A percentile compares a stretch with the other conserved stretches of the same genome.
Evolutionary conservation across 2,797 vertebrate species (phyloP).

Genomic region (Synaphobranchus kaupii): DNA sequence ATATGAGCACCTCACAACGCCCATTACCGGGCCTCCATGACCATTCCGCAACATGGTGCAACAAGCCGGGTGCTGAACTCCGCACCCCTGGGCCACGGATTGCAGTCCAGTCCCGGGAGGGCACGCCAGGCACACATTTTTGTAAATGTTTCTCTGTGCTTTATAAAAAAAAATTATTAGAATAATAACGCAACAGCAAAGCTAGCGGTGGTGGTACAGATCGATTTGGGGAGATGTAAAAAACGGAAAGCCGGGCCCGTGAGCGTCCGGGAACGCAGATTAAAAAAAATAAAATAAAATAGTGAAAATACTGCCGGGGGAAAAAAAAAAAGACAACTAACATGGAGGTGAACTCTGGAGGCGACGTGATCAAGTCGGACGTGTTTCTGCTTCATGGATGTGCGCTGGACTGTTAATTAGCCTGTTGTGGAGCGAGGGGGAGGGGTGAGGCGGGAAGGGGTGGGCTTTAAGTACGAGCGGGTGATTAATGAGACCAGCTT

Average conservation of each 20-base stretch:
- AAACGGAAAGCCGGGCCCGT: conserved; percentile 53
- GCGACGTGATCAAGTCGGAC: conserved; percentile 38
- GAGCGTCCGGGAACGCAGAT: conserved; percentile 67
- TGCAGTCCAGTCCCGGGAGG: background rate
- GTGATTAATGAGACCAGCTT: conserved; percentile 71
- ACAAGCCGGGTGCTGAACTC: background rate
- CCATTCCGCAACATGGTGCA: background rate
- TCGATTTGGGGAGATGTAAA: conserved; percentile 29
- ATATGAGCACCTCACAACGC: background rate
- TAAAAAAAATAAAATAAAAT: too few species aligned
- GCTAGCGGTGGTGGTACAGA: background rate
- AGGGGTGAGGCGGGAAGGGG: background rate
- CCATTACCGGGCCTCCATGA: background rate
- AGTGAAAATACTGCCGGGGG: conserved; percentile 60
- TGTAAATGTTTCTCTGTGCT: background rate
- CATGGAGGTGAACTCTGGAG: conserved; percentile 1
- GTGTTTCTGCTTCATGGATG: conserved; percentile 63
- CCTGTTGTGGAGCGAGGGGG: conserved; percentile 8
- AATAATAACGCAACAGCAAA: background rate
- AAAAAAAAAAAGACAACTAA: conserved; percentile 60
- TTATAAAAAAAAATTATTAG: background rate
- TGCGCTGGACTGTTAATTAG: conserved; percentile 74
- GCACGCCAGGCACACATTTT: background rate
- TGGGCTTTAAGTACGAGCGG: conserved; percentile 53
- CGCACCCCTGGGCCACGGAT: background rate